These are phyloP conservation scores for Anarhynchus alexandrinus DNA, from an alignment of 2,113 vertebrate genomes.

Conservation along the genomic window DNA sequence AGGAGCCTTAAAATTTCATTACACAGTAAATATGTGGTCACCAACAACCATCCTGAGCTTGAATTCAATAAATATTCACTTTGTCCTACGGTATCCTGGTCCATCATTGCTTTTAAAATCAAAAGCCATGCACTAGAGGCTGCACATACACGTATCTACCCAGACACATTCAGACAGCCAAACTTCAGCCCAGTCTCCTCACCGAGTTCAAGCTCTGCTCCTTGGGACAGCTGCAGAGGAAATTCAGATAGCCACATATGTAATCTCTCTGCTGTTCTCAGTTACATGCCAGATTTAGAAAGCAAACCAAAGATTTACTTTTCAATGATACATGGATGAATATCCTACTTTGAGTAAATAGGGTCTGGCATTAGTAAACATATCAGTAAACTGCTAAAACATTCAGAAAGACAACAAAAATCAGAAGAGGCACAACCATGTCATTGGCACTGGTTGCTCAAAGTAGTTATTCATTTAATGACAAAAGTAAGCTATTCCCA, in stretches of 20 bases:
- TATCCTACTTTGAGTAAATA: background rate
- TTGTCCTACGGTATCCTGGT: background rate
- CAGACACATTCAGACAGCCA: background rate
- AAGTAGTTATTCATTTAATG: background rate
- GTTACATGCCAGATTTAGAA: too few relatives aligned
- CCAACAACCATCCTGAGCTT: background rate
- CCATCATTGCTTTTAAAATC: background rate
- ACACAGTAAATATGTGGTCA: background rate
- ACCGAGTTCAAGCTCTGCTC: background rate
- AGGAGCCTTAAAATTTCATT: background rate
- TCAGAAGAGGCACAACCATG: background rate
- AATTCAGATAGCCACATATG: too few relatives aligned
- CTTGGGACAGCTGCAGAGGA: too few relatives aligned
- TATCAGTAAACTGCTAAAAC: background rate
- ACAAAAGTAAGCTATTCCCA: background rate
- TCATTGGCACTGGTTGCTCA: background rate
- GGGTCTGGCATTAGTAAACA: background rate
- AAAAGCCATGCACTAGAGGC: background rate
- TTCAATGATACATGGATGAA: background rate
- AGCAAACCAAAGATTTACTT: too few relatives aligned
- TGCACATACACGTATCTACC: rapidly evolving
- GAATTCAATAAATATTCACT: background rate
- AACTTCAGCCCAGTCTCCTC: background rate
- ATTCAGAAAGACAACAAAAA: background rate
- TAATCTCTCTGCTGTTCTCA: too few relatives aligned